phyloP scores from a whole-genome alignment of 1,140 invertebrate genomes.

The Samia ricini region DNA sequence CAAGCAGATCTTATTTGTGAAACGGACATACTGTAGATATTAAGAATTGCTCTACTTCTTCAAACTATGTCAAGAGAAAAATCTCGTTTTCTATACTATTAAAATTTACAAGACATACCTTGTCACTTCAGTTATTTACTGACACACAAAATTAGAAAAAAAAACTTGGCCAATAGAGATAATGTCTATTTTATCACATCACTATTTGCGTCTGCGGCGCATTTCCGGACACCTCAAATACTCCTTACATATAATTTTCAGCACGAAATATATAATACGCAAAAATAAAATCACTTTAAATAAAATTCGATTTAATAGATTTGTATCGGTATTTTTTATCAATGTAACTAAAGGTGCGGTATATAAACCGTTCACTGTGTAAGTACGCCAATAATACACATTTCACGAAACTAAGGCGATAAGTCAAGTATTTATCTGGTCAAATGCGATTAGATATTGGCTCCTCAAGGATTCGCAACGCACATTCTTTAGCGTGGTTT shows the following conservation, averaged over 20 bases:
- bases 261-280: neutral
- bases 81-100: neutral
- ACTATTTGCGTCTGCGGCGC: conserved; percentile 61
- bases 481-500: conserved; percentile 4
- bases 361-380: conserved; percentile 6
- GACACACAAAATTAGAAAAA: conserved; percentile 56
- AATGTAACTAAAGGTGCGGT: neutral
- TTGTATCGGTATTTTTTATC: neutral
- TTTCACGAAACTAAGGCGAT: conserved; percentile 54
- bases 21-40: too few species aligned
- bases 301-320: conserved; percentile 2
- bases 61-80: neutral
- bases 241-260: conserved; percentile 12
- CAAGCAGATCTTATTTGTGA: too few species aligned
- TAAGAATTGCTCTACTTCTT: too few species aligned
- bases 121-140: conserved; percentile 31
- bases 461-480: conserved; percentile 47
- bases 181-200: conserved; percentile 50
- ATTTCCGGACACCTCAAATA: conserved; percentile 42
- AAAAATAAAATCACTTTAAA: neutral
- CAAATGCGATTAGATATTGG: conserved; percentile 63
- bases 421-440: conserved; percentile 55
- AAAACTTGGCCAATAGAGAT: conserved; percentile 59
- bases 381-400: conserved; percentile 40
- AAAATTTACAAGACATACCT: conserved; percentile 30